Evolutionary conservation across 2,888 invertebrate species (phyloP), one percentile per base, ranked within the genome.

Genomic region (Leptinotarsa tumamoca): DNA sequence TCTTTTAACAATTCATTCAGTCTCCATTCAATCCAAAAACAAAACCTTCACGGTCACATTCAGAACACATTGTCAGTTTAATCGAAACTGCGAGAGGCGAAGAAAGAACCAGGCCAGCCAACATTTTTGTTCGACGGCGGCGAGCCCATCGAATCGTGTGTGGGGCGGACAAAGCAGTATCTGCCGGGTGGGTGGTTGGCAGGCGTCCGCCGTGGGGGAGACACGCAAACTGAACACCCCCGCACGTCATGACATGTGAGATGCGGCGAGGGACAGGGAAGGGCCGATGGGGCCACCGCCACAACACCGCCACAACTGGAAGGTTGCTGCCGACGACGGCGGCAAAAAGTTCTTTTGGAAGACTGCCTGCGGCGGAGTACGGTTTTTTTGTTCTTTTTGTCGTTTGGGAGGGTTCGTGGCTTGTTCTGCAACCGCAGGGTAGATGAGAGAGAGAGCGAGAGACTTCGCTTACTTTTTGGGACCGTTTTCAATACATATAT

Each of bases 171-270:
- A 74, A 76, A 77, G 78, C 71, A 67, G 68, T 52, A 51, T 66
- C 71, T 77, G 71, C 23, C 61, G 61, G 27, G 61, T 21, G 61
- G 61, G 61, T 61, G 61, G 61, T 13, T 27, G 61, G 61, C 61
- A 61, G 61, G 61, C 61, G 61, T 15, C 61, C 61, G 71, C 43
- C 52, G 72, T 70, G 74, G 68, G 70, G 70, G 73, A 76, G 76
- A 73, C 76, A 76, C 76, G 73, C 73, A 71, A 67, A 56, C 73
- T 23, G 52, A 51, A 66, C 76, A 73, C 76, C 76, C 76, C 71
- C 73, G 70, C 77, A 68, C 61, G 61, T 23, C 61, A 61, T 61
- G 77, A 74, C 77, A 77, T 74, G 74, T 77, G 77, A 74, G 74
- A 74, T 69, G 73, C 72, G 71, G 72, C 67, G 71, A 49, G 68